Evolutionary conservation across 2,113 vertebrate species (phyloP).

Genomic region (Mugil cephalus): DNA sequence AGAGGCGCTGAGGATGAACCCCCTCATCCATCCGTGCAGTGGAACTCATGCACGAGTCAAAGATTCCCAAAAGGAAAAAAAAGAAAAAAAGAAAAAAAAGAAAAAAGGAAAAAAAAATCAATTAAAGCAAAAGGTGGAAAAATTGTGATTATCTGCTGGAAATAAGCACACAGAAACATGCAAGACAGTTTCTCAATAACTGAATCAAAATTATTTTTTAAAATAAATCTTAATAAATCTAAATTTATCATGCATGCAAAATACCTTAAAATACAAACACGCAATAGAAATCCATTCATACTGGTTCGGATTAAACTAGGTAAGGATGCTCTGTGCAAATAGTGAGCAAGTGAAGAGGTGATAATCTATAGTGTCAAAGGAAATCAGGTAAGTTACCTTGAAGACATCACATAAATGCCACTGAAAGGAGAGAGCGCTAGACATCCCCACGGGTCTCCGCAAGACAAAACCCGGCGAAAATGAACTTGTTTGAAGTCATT

Average conservation of each 20-base stretch:
- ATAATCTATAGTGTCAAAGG: constrained; percentile 85
- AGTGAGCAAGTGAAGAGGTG: constrained; percentile 75
- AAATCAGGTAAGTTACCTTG: constrained; percentile 92
- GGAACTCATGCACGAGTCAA: constrained; percentile 53
- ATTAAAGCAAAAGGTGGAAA: constrained; percentile 28
- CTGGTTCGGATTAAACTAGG: constrained; percentile 62
- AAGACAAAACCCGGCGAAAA: constrained; percentile 94
- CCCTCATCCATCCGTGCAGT: constrained; percentile 50
- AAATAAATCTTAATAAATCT: constrained; percentile 37
- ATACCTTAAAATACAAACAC: constrained; percentile 24
- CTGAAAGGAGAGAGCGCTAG: constrained; percentile 95
- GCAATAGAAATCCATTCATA: background rate
- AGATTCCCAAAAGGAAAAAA: constrained; percentile 14
- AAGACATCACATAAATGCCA: constrained; percentile 98
- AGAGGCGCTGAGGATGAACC: constrained; percentile 30
- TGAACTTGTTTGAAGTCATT: constrained; percentile 99
- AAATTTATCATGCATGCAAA: constrained; percentile 26
- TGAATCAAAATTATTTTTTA: background rate
- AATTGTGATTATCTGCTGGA: background rate
- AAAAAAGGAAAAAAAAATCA: constrained; percentile 45
- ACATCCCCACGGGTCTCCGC: constrained; percentile 96
- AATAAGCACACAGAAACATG: constrained; percentile 21
- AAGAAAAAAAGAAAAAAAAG: constrained; percentile 29
- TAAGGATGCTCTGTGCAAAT: constrained; percentile 59
- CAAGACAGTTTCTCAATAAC: constrained; percentile 20